Evolutionary conservation across 2,113 vertebrate species (phyloP), one percentile per base, ranked within the genome.

Genomic region (Australoheros scitulus): DNA sequence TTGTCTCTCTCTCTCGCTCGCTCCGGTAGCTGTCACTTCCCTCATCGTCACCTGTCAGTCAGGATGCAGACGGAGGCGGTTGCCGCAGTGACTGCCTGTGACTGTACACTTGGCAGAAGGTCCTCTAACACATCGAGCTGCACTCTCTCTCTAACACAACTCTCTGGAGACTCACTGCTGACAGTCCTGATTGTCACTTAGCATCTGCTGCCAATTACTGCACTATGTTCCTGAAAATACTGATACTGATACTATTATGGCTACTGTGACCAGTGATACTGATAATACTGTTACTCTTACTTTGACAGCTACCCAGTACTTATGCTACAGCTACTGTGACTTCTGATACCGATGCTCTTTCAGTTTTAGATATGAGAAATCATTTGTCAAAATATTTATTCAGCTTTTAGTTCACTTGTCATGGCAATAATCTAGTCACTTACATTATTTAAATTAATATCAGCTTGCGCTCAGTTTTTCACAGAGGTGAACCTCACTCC

Each of bases 51-150:
- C 70, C 91, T 87, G 89, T 88, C 92, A 92, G 11, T 91, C 89
- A 87, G 65, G 81, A 86, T 22, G 70, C 63, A 81, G 88, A 87
- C 3, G 61, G 84, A 87, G 88, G 81, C 63, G 60, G 88, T 85
- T 89, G 78, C 76, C 36, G 11, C 57, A 61, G 82, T 26, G 80
- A 88, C 70, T 61, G 74, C 52, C 65, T 55, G 64, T 64, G 60
- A 90, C 86, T 84, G 90, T 91, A 85, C 87, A 82, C 68, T 91
- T 83, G 81, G 89, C 92, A 87, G 87, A 93, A 77, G 77, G 83
- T 88, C 87, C 79, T 78, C 57, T 74, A 88, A 85, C 80, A 60
- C 88, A 72, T 52, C 6, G 47, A 52, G 65, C 65, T 32, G 3
- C 47, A 52, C 77, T 70, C 17, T 20, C 61, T 76, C 72, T 83